Conservation (phyloP, 2,888 invertebrate species). For the Pachydiplax longipennis region DNA sequence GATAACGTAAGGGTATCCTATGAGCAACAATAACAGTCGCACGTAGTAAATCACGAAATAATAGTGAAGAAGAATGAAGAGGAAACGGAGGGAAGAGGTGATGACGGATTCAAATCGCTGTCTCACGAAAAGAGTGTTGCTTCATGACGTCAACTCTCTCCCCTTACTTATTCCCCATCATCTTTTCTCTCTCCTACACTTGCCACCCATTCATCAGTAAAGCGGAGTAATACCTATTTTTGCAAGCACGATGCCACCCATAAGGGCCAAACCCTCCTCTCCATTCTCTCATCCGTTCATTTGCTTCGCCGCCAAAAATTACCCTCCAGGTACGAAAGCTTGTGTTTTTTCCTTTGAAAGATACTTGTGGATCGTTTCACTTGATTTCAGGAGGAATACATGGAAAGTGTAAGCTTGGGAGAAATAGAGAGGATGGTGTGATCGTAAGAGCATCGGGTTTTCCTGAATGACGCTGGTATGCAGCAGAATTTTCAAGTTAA, state of each 20-base stretch:
- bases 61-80: background rate
- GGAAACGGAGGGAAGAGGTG: background rate
- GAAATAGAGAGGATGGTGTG: background rate
- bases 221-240: slow-evolving; percentile 43
- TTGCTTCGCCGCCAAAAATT: background rate
- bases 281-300: background rate
- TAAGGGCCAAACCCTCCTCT: background rate
- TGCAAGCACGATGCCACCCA: slow-evolving; percentile 28
- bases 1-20: too few relatives aligned
- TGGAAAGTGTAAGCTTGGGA: background rate
- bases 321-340: background rate
- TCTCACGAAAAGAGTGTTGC: slow-evolving; percentile 26
- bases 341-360: background rate
- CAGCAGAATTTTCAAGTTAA: too few relatives aligned
- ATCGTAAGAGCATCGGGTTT: too few relatives aligned
- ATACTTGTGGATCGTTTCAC: background rate
- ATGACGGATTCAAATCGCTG: slow-evolving; percentile 32
- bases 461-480: too few relatives aligned
- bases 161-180: background rate
- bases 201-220: slow-evolving; percentile 43
- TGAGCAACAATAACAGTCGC: background rate
- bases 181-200: background rate
- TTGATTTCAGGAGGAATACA: background rate
- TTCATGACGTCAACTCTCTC: slow-evolving; percentile 26
- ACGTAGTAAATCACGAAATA: background rate